Percentiles rank a stretch among this genome's conserved stretches.
Conservation (phyloP, 2,888 invertebrate species). For the Diplazon laetatorius region DNA sequence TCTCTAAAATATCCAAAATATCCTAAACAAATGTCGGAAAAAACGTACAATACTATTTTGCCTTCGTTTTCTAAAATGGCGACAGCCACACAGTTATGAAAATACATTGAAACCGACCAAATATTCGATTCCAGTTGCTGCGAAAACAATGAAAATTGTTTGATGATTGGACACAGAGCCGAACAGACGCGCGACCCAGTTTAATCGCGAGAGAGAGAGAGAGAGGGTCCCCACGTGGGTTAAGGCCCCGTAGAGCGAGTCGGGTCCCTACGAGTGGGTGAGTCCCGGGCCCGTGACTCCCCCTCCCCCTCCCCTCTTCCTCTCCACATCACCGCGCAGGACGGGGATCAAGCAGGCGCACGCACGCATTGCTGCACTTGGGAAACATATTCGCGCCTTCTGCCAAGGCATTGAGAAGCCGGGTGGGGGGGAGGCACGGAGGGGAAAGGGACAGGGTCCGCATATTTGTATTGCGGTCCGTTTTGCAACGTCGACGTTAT, state of each 20-base stretch:
- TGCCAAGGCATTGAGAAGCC: background rate
- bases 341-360: too few relatives aligned
- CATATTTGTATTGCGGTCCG: constrained; percentile 36
- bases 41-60: too few relatives aligned
- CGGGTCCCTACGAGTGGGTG: constrained; percentile 36
- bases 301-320: too few relatives aligned
- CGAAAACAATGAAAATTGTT: constrained; percentile 56
- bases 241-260: constrained; percentile 53
- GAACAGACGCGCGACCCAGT: constrained; percentile 62
- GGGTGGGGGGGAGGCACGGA: background rate
- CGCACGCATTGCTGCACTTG: constrained; percentile 50
- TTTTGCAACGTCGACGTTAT: constrained; percentile 48
- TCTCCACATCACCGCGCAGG: background rate
- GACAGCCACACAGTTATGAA: too few relatives aligned
- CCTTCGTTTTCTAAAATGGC: too few relatives aligned
- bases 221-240: constrained; percentile 52
- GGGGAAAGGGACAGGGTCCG: background rate
- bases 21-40: too few relatives aligned
- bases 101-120: constrained; percentile 3
- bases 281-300: too few relatives aligned
- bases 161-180: constrained; percentile 38
- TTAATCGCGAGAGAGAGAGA: constrained; percentile 56
- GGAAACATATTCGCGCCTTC: constrained; percentile 39
- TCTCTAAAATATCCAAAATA: too few relatives aligned
- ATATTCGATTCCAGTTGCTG: constrained; percentile 35